phyloP scores from a whole-genome alignment of 2,888 invertebrate genomes.

The Margaritifera margaritifera region DNA sequence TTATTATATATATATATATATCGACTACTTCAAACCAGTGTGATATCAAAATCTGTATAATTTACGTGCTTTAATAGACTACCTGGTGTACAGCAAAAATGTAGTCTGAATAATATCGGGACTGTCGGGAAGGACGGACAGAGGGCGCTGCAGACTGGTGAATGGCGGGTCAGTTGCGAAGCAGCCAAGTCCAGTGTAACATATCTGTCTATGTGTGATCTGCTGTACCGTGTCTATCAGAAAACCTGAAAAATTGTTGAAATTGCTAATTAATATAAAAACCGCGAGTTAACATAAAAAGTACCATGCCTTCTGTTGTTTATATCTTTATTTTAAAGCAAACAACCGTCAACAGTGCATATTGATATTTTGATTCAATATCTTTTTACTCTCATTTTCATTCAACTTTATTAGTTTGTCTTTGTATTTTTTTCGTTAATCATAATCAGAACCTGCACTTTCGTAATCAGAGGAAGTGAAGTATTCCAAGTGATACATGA shows the following conservation, averaged over 20 bases:
- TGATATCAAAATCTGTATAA: not conserved
- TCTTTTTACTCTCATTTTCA: no score
- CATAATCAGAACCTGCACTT: no score
- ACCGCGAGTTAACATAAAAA: not conserved
- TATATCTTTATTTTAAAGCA: no score
- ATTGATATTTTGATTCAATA: no score
- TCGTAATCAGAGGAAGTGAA: no score
- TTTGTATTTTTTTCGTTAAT: no score
- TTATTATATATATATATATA: no score
- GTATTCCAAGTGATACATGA: no score
- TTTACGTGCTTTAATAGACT: conserved; percentile 1
- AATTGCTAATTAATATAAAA: conserved; percentile 5
- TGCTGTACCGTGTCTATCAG: conserved; percentile 26
- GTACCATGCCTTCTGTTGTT: conserved; percentile 1
- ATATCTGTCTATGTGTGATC: conserved; percentile 76
- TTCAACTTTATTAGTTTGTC: no score
- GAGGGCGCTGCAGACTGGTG: conserved; percentile 80
- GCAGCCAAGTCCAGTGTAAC: conserved; percentile 91
- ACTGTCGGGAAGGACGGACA: conserved; percentile 39
- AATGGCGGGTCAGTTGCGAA: conserved; percentile 82
- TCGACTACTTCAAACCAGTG: not conserved
- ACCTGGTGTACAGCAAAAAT: conserved; percentile 49
- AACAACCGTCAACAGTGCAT: no score
- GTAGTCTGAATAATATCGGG: conserved; percentile 34
- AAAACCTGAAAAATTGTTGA: conserved; percentile 23